Percentiles rank a stretch among this genome's conserved stretches.
These are phyloP conservation scores for Phylloscopus trochilus DNA, from an alignment of 2,113 vertebrate species.

Conservation along the genomic window DNA sequence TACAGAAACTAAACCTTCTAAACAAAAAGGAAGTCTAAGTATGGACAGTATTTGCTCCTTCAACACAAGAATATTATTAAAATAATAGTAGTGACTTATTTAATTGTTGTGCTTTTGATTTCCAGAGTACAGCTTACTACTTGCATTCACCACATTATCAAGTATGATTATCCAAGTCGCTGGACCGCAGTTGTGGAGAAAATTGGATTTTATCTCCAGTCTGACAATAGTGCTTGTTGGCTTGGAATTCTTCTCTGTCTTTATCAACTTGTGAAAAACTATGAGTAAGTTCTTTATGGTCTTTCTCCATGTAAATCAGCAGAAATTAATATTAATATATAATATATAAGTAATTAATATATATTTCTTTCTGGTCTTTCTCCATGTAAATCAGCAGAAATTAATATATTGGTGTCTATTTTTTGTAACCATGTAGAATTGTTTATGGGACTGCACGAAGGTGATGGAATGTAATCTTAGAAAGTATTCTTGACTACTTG, in stretches of 20 bases:
- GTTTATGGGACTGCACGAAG: neutral
- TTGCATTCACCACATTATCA: slow-evolving; percentile 98
- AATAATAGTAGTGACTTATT: neutral
- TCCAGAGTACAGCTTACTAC: slow-evolving; percentile 96
- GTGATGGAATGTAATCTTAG: neutral
- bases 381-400: neutral
- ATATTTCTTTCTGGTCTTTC: too few relatives aligned
- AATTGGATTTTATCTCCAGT: slow-evolving; percentile 97
- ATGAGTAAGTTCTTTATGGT: slow-evolving; percentile 84
- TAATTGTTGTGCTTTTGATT: slow-evolving; percentile 38
- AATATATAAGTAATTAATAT: too few relatives aligned
- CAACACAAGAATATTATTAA: neutral
- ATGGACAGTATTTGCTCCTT: neutral
- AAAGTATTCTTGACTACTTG: neutral
- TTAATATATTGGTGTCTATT: neutral
- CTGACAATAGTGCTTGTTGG: slow-evolving; percentile 93
- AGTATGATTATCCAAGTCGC: slow-evolving; percentile 94
- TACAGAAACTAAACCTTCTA: neutral
- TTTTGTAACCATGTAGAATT: neutral
- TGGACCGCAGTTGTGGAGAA: slow-evolving; percentile 98
- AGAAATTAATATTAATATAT: neutral
- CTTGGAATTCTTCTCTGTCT: slow-evolving; percentile 97
- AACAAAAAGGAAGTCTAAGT: neutral
- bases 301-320: neutral
- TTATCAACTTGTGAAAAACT: slow-evolving; percentile 98